Conservation (phyloP, 2,797 vertebrate species). For the Eulemur albifrons region DNA sequence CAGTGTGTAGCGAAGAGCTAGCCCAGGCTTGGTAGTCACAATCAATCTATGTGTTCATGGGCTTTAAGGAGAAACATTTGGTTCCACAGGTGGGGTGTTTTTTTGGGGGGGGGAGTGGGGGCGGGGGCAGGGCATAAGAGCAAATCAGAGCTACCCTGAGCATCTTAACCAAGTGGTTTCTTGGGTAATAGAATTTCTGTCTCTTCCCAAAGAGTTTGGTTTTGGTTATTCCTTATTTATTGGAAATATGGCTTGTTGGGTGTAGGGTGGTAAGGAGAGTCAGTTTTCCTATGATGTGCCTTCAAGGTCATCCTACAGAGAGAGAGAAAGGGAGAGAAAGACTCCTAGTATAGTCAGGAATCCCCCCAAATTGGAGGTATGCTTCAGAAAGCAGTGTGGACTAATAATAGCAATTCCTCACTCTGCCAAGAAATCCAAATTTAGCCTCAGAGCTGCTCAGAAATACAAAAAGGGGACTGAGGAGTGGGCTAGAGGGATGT, state of each 20-base stretch:
- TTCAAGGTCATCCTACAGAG: conserved; percentile 33
- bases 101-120: no score
- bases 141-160: background rate
- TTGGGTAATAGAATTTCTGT: conserved; percentile 24
- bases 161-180: conserved; percentile 8
- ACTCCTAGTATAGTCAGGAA: conserved; percentile 46
- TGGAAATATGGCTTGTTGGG: background rate
- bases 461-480: conserved; percentile 55
- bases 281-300: background rate
- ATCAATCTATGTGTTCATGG: background rate
- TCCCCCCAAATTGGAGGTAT: conserved; percentile 53
- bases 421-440: conserved; percentile 70
- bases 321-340: background rate
- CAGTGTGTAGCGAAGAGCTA: background rate
- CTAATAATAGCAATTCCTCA: conserved; percentile 71
- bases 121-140: background rate
- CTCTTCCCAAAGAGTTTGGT: background rate
- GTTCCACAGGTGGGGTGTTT: background rate
- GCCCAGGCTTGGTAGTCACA: background rate
- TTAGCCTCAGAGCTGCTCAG: conserved; percentile 68
- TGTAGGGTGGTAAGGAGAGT: background rate
- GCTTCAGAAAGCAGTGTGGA: conserved; percentile 57
- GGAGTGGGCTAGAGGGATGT: conserved; percentile 46
- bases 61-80: conserved; percentile 10
- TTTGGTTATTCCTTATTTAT: background rate